Conservation (phyloP, 2,113 vertebrate species). For the Heterotis niloticus region DNA sequence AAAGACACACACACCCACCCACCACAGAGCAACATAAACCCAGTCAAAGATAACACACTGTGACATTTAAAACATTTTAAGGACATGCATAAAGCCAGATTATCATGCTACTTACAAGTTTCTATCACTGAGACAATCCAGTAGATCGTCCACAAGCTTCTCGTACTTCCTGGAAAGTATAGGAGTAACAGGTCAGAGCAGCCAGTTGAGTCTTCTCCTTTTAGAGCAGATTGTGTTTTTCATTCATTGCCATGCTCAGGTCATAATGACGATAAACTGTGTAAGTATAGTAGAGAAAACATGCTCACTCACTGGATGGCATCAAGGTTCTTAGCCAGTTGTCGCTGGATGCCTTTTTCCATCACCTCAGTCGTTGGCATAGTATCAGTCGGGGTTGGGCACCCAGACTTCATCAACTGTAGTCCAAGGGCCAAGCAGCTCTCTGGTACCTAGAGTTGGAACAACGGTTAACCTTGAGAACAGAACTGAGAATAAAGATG, state of each 20-base stretch:
- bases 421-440: constrained; percentile 70
- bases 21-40: background rate
- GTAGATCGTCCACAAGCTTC: constrained; percentile 75
- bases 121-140: constrained; percentile 80
- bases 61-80: constrained; percentile 12
- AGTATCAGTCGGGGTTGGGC: constrained; percentile 51
- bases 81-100: background rate
- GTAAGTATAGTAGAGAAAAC: background rate
- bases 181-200: constrained; percentile 5
- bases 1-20: background rate
- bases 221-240: background rate
- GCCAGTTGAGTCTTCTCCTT: background rate
- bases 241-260: background rate
- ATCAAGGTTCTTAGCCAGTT: constrained; percentile 77
- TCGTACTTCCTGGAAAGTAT: constrained; percentile 78
- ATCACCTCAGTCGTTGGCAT: constrained; percentile 66
- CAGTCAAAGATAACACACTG: background rate
- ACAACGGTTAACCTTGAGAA: background rate
- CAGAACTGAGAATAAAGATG: background rate
- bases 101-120: constrained; percentile 77
- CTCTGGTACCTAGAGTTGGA: constrained; percentile 67
- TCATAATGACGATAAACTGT: background rate
- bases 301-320: constrained; percentile 73
- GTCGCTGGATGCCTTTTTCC: constrained; percentile 67
- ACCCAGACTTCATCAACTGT: constrained; percentile 68